These are phyloP conservation scores for Lytechinus pictus DNA, from an alignment of 35 echinoderm and acorn worm species.

Conservation along the genomic window DNA sequence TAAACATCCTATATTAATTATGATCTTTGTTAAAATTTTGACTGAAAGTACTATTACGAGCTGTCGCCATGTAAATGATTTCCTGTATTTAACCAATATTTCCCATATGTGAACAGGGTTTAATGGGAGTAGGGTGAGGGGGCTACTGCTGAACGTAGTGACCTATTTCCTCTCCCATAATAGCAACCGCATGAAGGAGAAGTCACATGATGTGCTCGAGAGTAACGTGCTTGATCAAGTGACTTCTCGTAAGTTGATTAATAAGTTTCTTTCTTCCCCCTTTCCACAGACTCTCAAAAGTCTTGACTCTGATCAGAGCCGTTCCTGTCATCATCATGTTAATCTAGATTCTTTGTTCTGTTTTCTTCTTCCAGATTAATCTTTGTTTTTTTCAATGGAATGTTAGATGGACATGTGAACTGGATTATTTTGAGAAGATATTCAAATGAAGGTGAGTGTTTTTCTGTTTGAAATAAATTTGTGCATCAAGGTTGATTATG, in stretches of 20 bases:
- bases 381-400: background rate
- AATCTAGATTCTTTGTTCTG: background rate
- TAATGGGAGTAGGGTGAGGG: background rate
- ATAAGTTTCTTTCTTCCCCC: background rate
- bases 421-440: background rate
- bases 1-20: too few relatives aligned
- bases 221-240: conserved; percentile 54
- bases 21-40: too few relatives aligned
- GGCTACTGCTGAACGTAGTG: conserved; percentile 5
- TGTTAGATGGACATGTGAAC: background rate
- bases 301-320: background rate
- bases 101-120: background rate
- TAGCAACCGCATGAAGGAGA: conserved; percentile 23
- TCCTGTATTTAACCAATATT: too few relatives aligned
- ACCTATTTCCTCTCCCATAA: conserved; percentile 42
- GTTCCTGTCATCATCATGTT: background rate
- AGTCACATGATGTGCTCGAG: conserved; percentile 25
- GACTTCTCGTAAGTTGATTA: background rate
- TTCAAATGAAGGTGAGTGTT: background rate
- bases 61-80: too few relatives aligned
- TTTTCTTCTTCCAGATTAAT: background rate
- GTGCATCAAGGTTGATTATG: too few relatives aligned
- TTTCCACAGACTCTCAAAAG: background rate
- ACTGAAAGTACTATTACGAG: too few relatives aligned
- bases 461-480: background rate